These are phyloP conservation scores for Yponomeuta sedellus DNA, from an alignment of 2,888 invertebrate species.

Conservation along the genomic window DNA sequence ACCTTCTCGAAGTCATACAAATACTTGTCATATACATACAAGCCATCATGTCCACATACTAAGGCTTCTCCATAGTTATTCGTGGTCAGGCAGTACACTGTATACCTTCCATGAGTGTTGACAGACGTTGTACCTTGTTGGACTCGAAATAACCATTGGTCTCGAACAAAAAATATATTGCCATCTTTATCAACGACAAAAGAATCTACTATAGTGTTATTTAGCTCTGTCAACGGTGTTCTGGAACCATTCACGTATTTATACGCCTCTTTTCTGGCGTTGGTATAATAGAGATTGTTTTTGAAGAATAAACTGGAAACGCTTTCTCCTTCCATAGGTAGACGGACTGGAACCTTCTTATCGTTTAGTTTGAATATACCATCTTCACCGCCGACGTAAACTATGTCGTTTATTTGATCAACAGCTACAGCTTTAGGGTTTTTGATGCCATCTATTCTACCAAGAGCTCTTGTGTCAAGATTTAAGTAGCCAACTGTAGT, in stretches of 20 bases:
- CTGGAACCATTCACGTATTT: conserved; percentile 50
- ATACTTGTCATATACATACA: conserved; percentile 61
- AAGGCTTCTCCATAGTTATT: no score
- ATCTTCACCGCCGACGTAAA: no score
- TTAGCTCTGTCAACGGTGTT: conserved; percentile 38
- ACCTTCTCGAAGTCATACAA: conserved; percentile 57
- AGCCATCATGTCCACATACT: no score
- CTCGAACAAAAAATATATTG: conserved; percentile 51
- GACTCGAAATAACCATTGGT: conserved; percentile 42
- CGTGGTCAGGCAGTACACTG: conserved; percentile 39
- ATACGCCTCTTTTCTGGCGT: no score
- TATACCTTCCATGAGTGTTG: conserved; percentile 45
- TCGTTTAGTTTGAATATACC: no score
- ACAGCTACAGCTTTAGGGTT: no score
- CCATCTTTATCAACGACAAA: conserved; percentile 52
- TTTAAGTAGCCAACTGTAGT: conserved; percentile 51
- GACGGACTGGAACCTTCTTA: no score
- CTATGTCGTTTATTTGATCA: no score
- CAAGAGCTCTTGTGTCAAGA: conserved; percentile 35
- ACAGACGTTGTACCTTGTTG: conserved; percentile 50
- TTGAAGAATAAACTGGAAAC: conserved; percentile 48
- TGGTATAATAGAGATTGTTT: conserved; percentile 49
- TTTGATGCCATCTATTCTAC: conserved; percentile 46
- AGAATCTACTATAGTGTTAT: conserved; percentile 40
- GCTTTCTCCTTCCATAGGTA: conserved; percentile 43